Conservation (phyloP, 2,888 invertebrate species). For the Aspidapion aeneum region DNA sequence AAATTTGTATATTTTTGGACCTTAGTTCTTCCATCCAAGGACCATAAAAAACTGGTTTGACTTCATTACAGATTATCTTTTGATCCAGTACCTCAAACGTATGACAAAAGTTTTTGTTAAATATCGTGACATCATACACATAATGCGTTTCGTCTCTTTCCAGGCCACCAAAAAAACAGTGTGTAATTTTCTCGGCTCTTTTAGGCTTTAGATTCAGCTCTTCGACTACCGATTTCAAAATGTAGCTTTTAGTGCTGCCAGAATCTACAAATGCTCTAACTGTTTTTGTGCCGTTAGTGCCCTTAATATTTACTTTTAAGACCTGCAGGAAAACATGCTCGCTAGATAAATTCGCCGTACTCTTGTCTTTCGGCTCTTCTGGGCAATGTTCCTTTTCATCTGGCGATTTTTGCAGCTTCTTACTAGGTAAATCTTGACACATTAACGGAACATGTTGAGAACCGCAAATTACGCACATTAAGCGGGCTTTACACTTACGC, state of each 20-base stretch:
- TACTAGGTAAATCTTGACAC: constrained; percentile 25
- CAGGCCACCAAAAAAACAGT: constrained; percentile 44
- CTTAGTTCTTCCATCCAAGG: constrained; percentile 14
- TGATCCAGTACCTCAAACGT: constrained; percentile 15
- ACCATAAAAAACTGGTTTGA: constrained; percentile 7
- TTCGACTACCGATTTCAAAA: constrained; percentile 13
- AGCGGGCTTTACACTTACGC: constrained; percentile 23
- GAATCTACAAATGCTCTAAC: constrained; percentile 14
- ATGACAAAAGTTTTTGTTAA: neutral
- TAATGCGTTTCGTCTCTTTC: constrained; percentile 15
- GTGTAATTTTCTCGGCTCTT: constrained; percentile 8
- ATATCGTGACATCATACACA: constrained; percentile 8
- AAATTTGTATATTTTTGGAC: no score
- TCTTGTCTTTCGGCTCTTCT: no score
- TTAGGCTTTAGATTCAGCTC: constrained; percentile 3
- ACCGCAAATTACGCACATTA: constrained; percentile 30
- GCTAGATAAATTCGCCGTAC: constrained; percentile 4
- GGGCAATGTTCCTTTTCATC: neutral
- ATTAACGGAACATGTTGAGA: constrained; percentile 28
- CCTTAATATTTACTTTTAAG: constrained; percentile 7
- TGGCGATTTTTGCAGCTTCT: neutral
- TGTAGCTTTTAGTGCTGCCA: constrained; percentile 18
- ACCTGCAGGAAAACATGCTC: constrained; percentile 18
- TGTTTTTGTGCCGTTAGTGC: neutral
- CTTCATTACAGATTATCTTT: constrained; percentile 12